phyloP scores from a whole-genome alignment of 2,113 vertebrate species.

The Nymphicus hollandicus region DNA sequence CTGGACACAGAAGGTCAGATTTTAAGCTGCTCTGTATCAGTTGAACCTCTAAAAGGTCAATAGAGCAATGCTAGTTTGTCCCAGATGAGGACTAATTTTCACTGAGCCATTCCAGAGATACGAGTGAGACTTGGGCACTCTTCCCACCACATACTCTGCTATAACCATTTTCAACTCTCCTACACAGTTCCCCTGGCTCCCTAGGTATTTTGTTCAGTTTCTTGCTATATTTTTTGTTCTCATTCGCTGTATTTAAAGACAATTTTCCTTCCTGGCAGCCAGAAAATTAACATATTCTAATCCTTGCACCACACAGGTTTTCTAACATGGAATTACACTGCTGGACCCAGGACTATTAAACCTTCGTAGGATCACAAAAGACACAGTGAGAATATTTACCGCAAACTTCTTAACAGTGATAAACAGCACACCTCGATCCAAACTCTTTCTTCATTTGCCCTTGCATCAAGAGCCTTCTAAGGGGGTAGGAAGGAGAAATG shows the following conservation, averaged over 20 bases:
- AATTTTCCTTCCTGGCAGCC: background rate
- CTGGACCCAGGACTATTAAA: background rate
- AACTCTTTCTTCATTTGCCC: background rate
- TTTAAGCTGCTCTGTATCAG: constrained; percentile 3
- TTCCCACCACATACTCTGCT: background rate
- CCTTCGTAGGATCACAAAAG: background rate
- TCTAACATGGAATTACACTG: background rate
- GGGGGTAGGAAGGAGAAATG: background rate
- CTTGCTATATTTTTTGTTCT: background rate
- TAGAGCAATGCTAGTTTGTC: background rate
- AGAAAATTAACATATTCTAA: background rate
- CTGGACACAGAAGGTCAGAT: constrained; percentile 32
- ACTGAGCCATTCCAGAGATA: background rate
- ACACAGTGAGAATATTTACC: background rate
- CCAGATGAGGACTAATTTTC: background rate
- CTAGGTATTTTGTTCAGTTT: background rate
- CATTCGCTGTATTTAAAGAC: background rate
- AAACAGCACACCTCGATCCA: background rate
- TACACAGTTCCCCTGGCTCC: background rate
- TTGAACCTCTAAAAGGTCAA: constrained; percentile 5
- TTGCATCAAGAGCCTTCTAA: background rate
- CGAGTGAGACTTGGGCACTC: background rate
- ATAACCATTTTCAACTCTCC: background rate
- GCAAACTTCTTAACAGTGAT: background rate
- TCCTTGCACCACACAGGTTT: background rate